Conservation (phyloP, 1,140 invertebrate species). For the Brachionus calyciflorus region DNA sequence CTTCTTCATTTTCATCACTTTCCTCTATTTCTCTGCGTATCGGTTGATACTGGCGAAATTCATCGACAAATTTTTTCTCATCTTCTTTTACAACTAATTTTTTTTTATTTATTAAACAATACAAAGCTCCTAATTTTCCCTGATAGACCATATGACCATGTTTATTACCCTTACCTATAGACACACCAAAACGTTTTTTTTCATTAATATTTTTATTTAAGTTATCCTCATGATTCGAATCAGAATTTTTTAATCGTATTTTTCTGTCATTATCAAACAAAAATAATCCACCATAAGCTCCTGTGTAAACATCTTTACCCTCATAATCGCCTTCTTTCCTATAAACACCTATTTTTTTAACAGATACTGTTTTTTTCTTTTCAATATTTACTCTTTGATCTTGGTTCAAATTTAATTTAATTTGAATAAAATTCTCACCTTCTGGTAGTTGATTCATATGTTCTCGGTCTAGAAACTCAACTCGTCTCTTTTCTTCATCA, state of each 20-base stretch:
- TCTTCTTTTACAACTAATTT: neutral
- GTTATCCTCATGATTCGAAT: neutral
- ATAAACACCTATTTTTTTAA: neutral
- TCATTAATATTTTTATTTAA: neutral
- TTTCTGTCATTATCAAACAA: neutral
- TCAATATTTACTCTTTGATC: neutral
- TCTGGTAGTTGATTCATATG: neutral
- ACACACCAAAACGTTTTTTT: neutral
- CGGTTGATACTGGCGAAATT: neutral
- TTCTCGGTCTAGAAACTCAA: neutral
- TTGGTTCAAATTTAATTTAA: neutral
- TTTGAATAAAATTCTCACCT: slow-evolving; percentile 1
- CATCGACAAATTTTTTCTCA: neutral
- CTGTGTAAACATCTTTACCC: neutral
- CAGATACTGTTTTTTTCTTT: neutral
- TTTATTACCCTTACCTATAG: neutral
- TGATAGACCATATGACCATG: neutral
- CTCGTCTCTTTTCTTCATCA: neutral
- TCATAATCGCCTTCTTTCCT: neutral
- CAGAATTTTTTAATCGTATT: neutral
- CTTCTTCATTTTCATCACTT: neutral
- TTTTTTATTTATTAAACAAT: neutral
- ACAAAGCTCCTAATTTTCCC: neutral
- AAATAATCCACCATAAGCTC: neutral
- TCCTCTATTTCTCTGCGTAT: neutral